A percentile compares a stretch with the other conserved stretches of the same genome.
These are phyloP conservation scores for Hipparchia sbordonii DNA, from an alignment of 2,888 invertebrate genomes.

Conservation along the genomic window DNA sequence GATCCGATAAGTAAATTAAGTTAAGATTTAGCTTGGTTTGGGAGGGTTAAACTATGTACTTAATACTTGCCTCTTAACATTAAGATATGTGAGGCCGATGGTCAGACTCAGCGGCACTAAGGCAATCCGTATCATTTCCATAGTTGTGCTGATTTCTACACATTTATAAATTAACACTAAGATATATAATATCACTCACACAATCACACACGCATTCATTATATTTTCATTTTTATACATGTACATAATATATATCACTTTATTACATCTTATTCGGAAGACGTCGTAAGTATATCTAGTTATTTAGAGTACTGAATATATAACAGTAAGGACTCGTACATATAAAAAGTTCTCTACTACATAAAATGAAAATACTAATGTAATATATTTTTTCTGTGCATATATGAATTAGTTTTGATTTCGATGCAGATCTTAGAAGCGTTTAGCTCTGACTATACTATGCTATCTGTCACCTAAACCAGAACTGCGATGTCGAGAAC, in stretches of 20 bases:
- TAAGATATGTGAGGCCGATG: constrained; percentile 63
- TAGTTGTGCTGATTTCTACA: constrained; percentile 41
- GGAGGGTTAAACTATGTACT: background rate
- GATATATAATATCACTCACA: background rate
- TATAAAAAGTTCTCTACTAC: background rate
- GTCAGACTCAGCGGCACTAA: constrained; percentile 66
- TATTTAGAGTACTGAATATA: background rate
- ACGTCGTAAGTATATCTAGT: background rate
- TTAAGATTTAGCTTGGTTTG: background rate
- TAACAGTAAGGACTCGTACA: background rate
- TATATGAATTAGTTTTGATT: background rate
- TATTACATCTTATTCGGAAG: background rate
- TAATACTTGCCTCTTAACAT: constrained; percentile 66
- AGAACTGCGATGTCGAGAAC: constrained; percentile 3
- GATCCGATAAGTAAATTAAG: background rate
- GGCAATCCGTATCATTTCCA: constrained; percentile 65
- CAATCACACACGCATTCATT: background rate
- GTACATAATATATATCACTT: background rate
- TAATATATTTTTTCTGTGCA: background rate
- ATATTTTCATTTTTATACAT: no score
- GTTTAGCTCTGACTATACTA: constrained; percentile 3
- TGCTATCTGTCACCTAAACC: constrained; percentile 10
- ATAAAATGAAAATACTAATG: background rate
- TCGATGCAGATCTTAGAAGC: background rate
- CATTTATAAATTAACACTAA: constrained; percentile 17